Percentiles rank a stretch among this genome's conserved stretches.
Evolutionary conservation across 1,140 invertebrate species (phyloP).

Genomic region (Megathymus violae): DNA sequence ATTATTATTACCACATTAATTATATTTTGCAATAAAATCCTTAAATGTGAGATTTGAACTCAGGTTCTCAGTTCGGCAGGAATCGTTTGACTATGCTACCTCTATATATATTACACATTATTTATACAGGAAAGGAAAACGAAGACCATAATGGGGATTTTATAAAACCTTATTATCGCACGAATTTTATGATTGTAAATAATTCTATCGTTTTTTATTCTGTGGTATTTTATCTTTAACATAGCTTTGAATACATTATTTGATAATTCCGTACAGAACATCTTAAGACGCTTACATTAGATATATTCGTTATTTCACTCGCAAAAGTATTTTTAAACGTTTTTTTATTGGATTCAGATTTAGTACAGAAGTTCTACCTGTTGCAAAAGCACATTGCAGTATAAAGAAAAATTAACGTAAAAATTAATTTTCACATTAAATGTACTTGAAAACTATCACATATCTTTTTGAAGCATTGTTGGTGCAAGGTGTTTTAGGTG

Average conservation of each 20-base stretch:
- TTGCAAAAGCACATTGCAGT: too few species aligned
- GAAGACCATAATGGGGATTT: slow-evolving; percentile 9
- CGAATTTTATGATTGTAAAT: slow-evolving; percentile 27
- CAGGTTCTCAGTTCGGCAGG: too few species aligned
- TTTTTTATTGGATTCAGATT: background rate
- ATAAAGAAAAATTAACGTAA: too few species aligned
- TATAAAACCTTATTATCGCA: slow-evolving; percentile 31
- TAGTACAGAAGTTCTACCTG: too few species aligned
- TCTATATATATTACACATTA: slow-evolving; percentile 9
- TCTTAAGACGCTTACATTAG: slow-evolving; percentile 45
- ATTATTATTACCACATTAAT: too few species aligned
- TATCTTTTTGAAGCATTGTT: too few species aligned
- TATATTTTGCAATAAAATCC: too few species aligned
- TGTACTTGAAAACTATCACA: too few species aligned
- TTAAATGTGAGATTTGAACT: too few species aligned
- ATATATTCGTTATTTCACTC: slow-evolving; percentile 30
- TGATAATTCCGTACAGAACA: slow-evolving; percentile 51
- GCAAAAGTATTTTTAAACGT: background rate
- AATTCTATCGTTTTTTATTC: slow-evolving; percentile 39
- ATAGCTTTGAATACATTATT: slow-evolving; percentile 47
- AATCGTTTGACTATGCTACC: background rate
- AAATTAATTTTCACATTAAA: too few species aligned
- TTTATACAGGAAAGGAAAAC: slow-evolving; percentile 20
- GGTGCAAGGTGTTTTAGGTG: too few species aligned
- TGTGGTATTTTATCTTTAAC: slow-evolving; percentile 43